Evolutionary conservation across 2,888 invertebrate species (phyloP), one percentile per base, ranked within the genome.

Genomic region (Phaedon cochleariae): DNA sequence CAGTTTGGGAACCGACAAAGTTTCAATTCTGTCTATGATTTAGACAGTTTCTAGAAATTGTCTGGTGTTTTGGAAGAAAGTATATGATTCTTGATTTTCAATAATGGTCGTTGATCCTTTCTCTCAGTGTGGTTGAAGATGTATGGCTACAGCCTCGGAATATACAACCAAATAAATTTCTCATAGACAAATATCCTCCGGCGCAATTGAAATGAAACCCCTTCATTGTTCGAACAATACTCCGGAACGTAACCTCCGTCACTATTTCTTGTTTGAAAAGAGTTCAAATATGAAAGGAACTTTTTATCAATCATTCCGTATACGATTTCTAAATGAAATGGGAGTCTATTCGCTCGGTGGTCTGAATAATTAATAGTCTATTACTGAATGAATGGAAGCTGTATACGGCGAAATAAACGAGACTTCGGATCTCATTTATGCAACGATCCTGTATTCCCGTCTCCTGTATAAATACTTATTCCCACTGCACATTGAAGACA

Each of bases 351-450:
- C 74, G 70, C 68, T 69, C 69, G 71, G 70, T 60, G 62, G 46
- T 62, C 67, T 74, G 62, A 74, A 74, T 74, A 68, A 74, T 74
- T 73, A 74, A 74, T 74, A 74, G 69, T 73, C 74, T 68, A 74
- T 74, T 74, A 74, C 74, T 57, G 74, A 69, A 57, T 74, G 74
- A 74, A 74, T 73, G 65, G 74, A 64, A 67, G 64, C 69, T 61
- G 55, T 41, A 6, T 64, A 68, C 70, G 69, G 51, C 63, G 67
- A 68, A 74, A 73, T 74, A 74, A 72, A 70, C 70, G 71, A 66
- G 70, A 68, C 67, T 68, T 68, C 67, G 71, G 72, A 69, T 73
- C 68, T 70, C 74, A 70, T 74, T 72, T 71, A 73, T 70, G 67
- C 65, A 71, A 54, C 69, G 65, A 67, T 67, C 61, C 52, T 59